Percentiles rank a stretch among this genome's conserved stretches.
Conservation (phyloP, 2,797 vertebrate genomes). For the Thunnus albacares region DNA sequence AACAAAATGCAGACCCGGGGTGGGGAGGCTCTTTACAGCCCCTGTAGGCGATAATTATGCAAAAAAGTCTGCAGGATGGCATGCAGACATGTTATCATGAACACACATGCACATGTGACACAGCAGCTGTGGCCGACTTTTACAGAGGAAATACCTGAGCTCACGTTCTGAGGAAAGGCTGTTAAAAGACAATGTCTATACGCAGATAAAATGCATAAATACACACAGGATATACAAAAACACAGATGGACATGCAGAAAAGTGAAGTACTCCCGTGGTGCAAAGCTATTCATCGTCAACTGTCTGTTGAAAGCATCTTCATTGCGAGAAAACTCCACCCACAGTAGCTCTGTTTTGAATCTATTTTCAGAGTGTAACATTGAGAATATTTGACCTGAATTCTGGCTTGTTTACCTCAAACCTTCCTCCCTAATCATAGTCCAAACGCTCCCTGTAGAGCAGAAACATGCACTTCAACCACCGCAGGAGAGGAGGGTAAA, state of each 20-base stretch:
- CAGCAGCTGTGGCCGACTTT: constrained; percentile 20
- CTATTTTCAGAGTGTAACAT: constrained; percentile 23
- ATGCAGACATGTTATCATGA: constrained; percentile 5
- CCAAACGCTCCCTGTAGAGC: constrained; percentile 24
- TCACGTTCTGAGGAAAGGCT: not conserved
- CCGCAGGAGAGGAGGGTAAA: constrained; percentile 58
- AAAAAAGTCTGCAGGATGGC: constrained; percentile 22
- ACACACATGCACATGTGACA: constrained; percentile 1
- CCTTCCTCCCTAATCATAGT: constrained; percentile 64
- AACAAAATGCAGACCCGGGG: constrained; percentile 3
- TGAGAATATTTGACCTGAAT: constrained; percentile 71
- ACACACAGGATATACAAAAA: not conserved
- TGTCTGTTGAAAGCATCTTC: constrained; percentile 32
- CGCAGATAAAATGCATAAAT: not conserved
- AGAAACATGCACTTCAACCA: constrained; percentile 50
- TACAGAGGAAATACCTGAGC: constrained; percentile 34
- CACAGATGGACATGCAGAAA: not conserved
- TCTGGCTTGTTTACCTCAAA: constrained; percentile 66
- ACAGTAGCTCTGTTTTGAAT: constrained; percentile 1
- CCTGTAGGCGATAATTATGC: constrained; percentile 30
- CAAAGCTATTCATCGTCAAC: not conserved
- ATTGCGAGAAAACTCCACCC: constrained; percentile 11
- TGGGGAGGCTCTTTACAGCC: constrained; percentile 21
- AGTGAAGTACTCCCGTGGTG: not conserved
- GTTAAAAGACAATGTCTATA: not conserved